phyloP scores from a whole-genome alignment of 2,888 invertebrate genomes.

The Caenorhabditis imperialis region DNA sequence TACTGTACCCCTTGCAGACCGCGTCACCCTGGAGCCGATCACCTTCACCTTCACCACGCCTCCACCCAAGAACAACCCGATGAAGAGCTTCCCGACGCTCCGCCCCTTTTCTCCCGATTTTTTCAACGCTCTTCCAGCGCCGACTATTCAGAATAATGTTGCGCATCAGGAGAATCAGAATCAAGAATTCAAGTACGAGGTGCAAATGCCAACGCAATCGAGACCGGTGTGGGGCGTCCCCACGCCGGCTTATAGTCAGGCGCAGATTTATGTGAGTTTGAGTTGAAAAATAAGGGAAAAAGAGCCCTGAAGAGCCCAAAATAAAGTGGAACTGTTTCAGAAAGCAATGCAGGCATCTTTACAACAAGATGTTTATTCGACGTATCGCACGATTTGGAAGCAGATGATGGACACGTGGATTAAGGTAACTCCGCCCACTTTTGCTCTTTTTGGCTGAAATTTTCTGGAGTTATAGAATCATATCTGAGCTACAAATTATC shows the following conservation, averaged over 20 bases:
- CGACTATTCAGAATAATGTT: conserved; percentile 32
- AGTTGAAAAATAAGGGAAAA: too few species aligned
- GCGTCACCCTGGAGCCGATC: conserved; percentile 47
- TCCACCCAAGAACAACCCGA: conserved; percentile 16
- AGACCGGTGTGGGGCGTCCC: conserved; percentile 11
- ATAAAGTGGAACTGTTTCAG: conserved; percentile 4
- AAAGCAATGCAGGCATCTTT: conserved; percentile 46
- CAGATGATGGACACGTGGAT: conserved; percentile 49
- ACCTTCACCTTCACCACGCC: conserved; percentile 58
- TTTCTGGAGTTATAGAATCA: too few species aligned
- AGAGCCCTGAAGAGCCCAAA: background rate
- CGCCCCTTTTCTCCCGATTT: conserved; percentile 25
- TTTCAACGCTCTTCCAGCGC: conserved; percentile 13
- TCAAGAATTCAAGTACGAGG: conserved; percentile 44
- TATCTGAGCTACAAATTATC: too few species aligned
- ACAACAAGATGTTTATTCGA: conserved; percentile 42
- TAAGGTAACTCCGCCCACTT: too few species aligned
- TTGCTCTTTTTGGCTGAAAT: too few species aligned
- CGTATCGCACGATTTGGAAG: conserved; percentile 51
- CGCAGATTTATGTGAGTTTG: conserved; percentile 16
- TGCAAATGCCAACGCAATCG: conserved; percentile 41
- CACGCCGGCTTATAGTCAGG: conserved; percentile 35
- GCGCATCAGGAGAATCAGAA: conserved; percentile 19
- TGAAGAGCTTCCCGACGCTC: conserved; percentile 33
- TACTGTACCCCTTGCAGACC: conserved; percentile 13